phyloP scores from a whole-genome alignment of 2,888 invertebrate genomes.

The Galerucella pusilla region DNA sequence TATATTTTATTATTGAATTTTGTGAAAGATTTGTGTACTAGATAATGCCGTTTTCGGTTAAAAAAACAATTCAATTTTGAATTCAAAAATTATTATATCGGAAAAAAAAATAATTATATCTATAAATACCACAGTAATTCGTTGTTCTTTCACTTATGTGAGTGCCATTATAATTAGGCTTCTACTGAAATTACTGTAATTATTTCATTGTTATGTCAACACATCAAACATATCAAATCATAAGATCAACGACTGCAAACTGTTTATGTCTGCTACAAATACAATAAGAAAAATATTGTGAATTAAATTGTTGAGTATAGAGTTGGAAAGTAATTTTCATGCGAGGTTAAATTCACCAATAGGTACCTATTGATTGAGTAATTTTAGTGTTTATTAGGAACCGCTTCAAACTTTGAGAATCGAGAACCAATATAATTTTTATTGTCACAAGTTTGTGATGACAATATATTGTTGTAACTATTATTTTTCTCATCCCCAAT shows the following conservation, averaged over 20 bases:
- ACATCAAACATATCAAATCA: conserved; percentile 38
- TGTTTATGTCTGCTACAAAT: conserved; percentile 17
- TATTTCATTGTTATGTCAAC: conserved; percentile 41
- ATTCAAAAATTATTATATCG: no score
- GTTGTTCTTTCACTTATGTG: conserved; percentile 22
- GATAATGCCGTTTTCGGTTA: no score
- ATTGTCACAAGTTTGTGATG: no score
- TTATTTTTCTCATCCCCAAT: no score
- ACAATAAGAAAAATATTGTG: conserved; percentile 34
- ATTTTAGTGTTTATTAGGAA: no score
- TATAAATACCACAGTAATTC: not conserved
- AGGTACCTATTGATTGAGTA: no score
- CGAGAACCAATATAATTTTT: no score
- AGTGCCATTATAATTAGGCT: conserved; percentile 31
- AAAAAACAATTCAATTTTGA: no score
- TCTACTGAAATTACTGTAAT: conserved; percentile 37
- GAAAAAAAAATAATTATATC: not conserved
- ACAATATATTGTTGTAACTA: no score
- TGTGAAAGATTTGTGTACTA: not conserved
- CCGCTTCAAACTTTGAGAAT: no score
- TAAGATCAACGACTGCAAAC: conserved; percentile 35
- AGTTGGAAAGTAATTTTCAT: not conserved
- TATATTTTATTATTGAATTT: not conserved
- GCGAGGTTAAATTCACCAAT: no score
- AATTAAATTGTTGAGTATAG: conserved; percentile 27